Evolutionary conservation across 2,888 invertebrate genomes (phyloP).

Genomic region (Limenitis arthemis): DNA sequence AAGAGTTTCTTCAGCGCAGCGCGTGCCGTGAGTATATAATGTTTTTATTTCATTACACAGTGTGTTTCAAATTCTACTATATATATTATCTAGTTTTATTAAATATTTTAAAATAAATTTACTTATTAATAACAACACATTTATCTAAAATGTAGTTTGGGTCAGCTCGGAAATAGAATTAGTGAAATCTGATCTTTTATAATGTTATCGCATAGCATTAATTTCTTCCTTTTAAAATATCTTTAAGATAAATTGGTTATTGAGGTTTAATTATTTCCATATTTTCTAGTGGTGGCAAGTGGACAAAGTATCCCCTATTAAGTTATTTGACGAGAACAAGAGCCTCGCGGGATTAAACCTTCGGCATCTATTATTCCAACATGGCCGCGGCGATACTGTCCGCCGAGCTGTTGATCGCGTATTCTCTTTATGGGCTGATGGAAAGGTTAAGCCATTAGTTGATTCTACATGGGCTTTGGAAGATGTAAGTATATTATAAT

Average conservation of each 20-base stretch:
- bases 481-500: slow-evolving; percentile 73
- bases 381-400: slow-evolving; percentile 80
- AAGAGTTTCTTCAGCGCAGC: slow-evolving; percentile 94
- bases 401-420: slow-evolving; percentile 80
- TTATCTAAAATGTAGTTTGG: no score
- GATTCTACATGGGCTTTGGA: slow-evolving; percentile 92
- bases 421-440: slow-evolving; percentile 81
- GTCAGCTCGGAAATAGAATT: no score
- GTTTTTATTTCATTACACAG: slow-evolving; percentile 34
- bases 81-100: no score
- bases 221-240: no score
- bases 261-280: no score
- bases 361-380: slow-evolving; percentile 86
- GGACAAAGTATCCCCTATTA: slow-evolving; percentile 90
- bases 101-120: no score
- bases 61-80: no score
- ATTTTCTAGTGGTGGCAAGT: slow-evolving; percentile 89
- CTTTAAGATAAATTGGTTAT: no score
- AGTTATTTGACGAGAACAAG: slow-evolving; percentile 92
- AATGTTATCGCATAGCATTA: no score
- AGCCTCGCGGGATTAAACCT: slow-evolving; percentile 87
- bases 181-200: no score
- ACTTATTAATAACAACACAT: no score
- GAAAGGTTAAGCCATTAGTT: slow-evolving; percentile 85
- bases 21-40: slow-evolving; percentile 80